A percentile compares a stretch with the other conserved stretches of the same genome.
These are phyloP conservation scores for Tokudaia tokunoshimensis DNA, from an alignment of 2,797 vertebrate species.

Conservation along the genomic window DNA sequence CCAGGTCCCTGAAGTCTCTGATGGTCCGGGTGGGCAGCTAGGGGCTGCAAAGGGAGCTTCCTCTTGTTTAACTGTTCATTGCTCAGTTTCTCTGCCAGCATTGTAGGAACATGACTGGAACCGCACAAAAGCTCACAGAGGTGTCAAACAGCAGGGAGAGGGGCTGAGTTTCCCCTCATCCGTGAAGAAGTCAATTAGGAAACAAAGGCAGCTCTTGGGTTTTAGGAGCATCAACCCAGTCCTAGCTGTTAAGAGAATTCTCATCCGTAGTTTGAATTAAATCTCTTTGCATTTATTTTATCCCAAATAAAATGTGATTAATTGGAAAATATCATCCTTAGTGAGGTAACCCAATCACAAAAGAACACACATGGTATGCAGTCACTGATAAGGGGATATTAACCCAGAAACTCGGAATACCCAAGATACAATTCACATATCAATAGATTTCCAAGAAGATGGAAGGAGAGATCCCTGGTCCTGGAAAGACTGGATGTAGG, in stretches of 20 bases:
- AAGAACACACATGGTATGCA: too few relatives aligned
- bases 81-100: conserved; percentile 73
- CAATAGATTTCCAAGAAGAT: too few relatives aligned
- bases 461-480: too few relatives aligned
- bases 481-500: too few relatives aligned
- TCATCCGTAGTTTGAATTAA: conserved; percentile 41
- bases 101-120: conserved; percentile 61
- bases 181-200: conserved; percentile 82
- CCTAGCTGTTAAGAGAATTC: conserved; percentile 63
- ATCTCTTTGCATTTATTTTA: conserved; percentile 31
- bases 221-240: conserved; percentile 66
- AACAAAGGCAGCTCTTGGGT: conserved; percentile 80
- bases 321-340: background rate
- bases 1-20: background rate
- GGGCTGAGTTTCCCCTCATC: conserved; percentile 73
- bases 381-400: too few relatives aligned
- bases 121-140: conserved; percentile 78
- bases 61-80: conserved; percentile 24
- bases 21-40: background rate
- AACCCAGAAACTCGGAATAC: too few relatives aligned
- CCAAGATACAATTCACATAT: too few relatives aligned
- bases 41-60: background rate
- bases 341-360: too few relatives aligned
- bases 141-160: conserved; percentile 79
- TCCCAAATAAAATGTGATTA: conserved; percentile 25